Base-by-base conservation (phyloP, 2,113 vertebrate species). In the Lamprologus speciosus region DNA sequence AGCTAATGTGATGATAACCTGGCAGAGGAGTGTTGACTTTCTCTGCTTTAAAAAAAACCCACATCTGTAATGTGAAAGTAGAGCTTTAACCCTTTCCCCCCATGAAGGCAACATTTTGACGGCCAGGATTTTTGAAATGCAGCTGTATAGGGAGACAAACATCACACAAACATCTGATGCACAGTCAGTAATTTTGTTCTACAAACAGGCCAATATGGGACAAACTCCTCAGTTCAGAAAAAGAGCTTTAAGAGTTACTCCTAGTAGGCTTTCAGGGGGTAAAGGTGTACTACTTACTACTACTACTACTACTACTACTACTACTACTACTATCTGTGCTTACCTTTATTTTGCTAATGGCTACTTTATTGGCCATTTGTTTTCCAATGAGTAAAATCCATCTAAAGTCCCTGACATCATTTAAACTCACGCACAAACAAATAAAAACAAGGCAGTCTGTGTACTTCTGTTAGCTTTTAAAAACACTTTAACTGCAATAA, bases 81-180 rank as follows among this genome's bases (percentile, higher is more conserved):
- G 17, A n/a, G 31, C 31, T 65, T 65, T n/a, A 35, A 65, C 60
- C 6, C 31, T 35, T 35, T n/a, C 0, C 4, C 13, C 6, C 9
- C 14, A 65, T n/a, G 26, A 35, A 12, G 17, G 10, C 0, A 65
- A 65, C 60, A n/a, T 37, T 37, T 65, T n/a, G 60, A 37, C 1
- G 1, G 6, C 6, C 31, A 35, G 31, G 60, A 35, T 35, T 35
- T 35, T 35, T 1, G 17, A 65, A 65, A 35, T 35, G 60, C 31
- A 65, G 60, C 9, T 35, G 10, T 35, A n/a, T 1, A 2, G 0
- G 17, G 60, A 35, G 0, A 65, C 17, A 35, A 63, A 35, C 57
- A 9, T 58, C 3, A 2, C 28, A 60, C 14, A 33, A 60, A 63
- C 31, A 65, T n/a, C 4, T 65, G 60, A 65, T 65, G 31, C 31